Base-by-base conservation (phyloP, 2,113 vertebrate genomes). In the Lophura nycthemera region DNA sequence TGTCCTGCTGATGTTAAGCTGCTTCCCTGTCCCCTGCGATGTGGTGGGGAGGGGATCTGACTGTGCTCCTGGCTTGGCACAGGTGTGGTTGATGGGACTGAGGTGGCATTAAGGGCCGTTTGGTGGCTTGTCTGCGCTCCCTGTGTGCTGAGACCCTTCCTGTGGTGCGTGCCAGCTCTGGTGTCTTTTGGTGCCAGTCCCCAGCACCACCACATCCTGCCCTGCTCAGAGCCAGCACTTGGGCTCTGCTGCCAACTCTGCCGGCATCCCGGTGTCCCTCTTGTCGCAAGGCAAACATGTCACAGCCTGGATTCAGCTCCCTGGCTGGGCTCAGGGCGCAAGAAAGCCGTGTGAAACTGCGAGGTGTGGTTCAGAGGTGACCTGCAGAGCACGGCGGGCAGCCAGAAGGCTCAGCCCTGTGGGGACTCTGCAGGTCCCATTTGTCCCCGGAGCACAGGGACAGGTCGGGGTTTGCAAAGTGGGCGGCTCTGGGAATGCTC, bases 11-110 rank as follows among this genome's bases (percentile, higher is more conserved):
- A 2, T 56, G 45, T 12, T 34, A 11, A 61, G 48, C 6, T 4
- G 8, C 78, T 70, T 67, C 52, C 0, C 2, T 1, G 6, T 78
- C 40, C 80, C 50, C 5, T 2, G 79, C 38, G 27, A n/a, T 8
- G 47, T 20, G 38, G 11, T 3, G 0, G 25, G 69, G n/a, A 70
- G 54, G 32, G 67, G 25, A 1, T 15, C 13, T 5, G 70, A 8
- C 1, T 20, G 56, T 19, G 29, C 65, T 30, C 32, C 1, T 3
- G 32, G 25, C 5, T 8, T 0, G 4, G 50, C 6, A 18, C 38
- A 42, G 1, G 1, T 0, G 0, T 60, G n/a, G 21, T 19, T 7
- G 10, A 40, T 4, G 19, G 34, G 4, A 21, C 57, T 2, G 0
- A 36, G 67, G 12, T 21, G 18, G 5, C 18, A 57, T 15, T 1